These are phyloP conservation scores for Hoplias malabaricus DNA, from an alignment of 2,113 vertebrate genomes.

Conservation along the genomic window DNA sequence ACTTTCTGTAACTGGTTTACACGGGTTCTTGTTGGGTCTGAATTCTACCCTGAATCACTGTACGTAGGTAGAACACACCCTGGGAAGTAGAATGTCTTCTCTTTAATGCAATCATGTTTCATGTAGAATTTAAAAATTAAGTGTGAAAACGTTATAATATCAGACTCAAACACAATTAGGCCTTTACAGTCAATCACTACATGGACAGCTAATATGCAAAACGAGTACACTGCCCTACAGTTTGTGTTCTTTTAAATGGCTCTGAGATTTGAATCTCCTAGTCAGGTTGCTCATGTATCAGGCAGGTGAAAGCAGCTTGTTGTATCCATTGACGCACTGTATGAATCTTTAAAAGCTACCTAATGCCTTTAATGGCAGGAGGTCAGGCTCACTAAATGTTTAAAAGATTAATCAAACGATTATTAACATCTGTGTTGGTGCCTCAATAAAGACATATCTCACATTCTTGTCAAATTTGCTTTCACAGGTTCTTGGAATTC, in stretches of 20 bases:
- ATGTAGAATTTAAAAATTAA: too few relatives aligned
- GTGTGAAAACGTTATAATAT: not conserved
- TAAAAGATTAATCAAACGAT: slow-evolving; percentile 28
- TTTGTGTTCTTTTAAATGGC: not conserved
- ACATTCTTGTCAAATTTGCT: not conserved
- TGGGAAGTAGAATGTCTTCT: too few relatives aligned
- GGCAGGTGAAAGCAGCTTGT: slow-evolving; percentile 20
- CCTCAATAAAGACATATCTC: not conserved
- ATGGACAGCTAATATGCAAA: not conserved
- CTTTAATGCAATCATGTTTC: too few relatives aligned
- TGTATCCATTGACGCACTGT: slow-evolving; percentile 48
- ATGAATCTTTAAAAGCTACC: slow-evolving; percentile 70
- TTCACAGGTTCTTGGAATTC: not conserved
- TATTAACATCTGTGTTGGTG: not conserved
- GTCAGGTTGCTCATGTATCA: not conserved
- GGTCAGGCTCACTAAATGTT: slow-evolving; percentile 19
- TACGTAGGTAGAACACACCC: too few relatives aligned
- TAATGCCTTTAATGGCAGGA: slow-evolving; percentile 47
- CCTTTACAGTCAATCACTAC: not conserved
- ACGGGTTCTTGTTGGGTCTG: too few relatives aligned
- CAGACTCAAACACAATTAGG: too few relatives aligned
- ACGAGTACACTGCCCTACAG: not conserved
- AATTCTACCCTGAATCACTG: too few relatives aligned
- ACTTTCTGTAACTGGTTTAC: too few relatives aligned
- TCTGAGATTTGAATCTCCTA: not conserved